A percentile compares a stretch with the other conserved stretches of the same genome.
Evolutionary conservation across 2,797 vertebrate species (phyloP).

Genomic region (Anabas testudineus): DNA sequence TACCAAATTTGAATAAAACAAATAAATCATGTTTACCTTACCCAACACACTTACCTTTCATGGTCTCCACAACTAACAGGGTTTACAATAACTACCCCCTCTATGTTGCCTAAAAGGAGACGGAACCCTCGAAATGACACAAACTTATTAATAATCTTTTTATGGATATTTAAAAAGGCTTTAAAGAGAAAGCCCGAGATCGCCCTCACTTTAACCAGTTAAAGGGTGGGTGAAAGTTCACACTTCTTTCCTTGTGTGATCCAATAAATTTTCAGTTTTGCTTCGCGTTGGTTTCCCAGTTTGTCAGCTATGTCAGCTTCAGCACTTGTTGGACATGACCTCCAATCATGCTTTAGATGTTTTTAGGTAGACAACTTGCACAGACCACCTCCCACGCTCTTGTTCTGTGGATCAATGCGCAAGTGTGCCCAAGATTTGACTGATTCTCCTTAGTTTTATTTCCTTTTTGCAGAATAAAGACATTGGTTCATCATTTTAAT

Average conservation of each 20-base stretch:
- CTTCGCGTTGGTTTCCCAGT: background rate
- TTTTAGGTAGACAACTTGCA: too few relatives aligned
- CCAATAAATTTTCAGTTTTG: fast-evolving
- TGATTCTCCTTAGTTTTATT: background rate
- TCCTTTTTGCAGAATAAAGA: background rate
- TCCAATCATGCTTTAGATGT: background rate
- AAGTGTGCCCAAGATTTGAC: background rate
- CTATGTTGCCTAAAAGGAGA: background rate
- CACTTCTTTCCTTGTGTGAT: constrained; percentile 67
- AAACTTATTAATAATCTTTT: background rate
- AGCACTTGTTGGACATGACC: background rate
- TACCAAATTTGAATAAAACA: too few relatives aligned
- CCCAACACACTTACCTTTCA: constrained; percentile 67
- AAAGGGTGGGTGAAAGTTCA: constrained; percentile 76
- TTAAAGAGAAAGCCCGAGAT: background rate
- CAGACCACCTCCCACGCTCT: too few relatives aligned
- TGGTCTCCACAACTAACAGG: background rate
- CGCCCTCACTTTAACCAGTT: background rate
- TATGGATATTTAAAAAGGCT: background rate
- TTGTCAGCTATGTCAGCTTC: background rate
- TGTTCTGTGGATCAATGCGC: too few relatives aligned
- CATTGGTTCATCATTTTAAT: too few relatives aligned
- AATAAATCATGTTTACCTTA: constrained; percentile 56
- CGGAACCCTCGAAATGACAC: background rate
- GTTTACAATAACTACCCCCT: constrained; percentile 7